Percentiles rank a stretch among this genome's conserved stretches.
phyloP scores from a whole-genome alignment of 2,888 invertebrate genomes.

The Fissipunctia ypsillon region DNA sequence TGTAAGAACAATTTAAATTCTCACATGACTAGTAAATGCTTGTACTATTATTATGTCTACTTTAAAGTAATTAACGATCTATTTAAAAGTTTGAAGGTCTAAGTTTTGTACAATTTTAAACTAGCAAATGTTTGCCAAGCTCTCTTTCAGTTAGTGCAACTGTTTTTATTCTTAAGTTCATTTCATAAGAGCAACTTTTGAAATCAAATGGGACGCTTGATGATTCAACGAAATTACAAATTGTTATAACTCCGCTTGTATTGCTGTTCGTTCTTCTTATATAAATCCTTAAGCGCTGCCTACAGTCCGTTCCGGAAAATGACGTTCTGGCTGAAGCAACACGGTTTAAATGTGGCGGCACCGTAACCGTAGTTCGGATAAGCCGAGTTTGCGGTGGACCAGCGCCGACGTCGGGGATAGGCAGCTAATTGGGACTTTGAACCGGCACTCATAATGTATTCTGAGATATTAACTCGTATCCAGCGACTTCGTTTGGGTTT shows the following conservation, averaged over 20 bases:
- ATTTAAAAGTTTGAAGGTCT: conserved; percentile 37
- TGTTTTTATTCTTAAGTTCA: conserved; percentile 14
- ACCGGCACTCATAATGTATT: conserved; percentile 56
- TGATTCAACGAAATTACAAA: conserved; percentile 14
- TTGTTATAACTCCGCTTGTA: not conserved
- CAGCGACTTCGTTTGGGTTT: conserved; percentile 28
- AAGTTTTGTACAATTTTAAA: conserved; percentile 19
- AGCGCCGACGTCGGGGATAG: conserved; percentile 49
- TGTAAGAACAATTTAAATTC: not conserved
- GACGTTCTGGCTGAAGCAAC: conserved; percentile 33
- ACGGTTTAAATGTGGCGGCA: conserved; percentile 38
- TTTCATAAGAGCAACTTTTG: not conserved
- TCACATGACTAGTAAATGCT: conserved; percentile 9
- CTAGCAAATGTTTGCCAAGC: not conserved
- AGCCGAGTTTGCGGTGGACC: conserved; percentile 61
- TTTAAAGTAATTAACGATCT: conserved; percentile 27
- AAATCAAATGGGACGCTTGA: conserved; percentile 7
- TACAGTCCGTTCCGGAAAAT: conserved; percentile 37
- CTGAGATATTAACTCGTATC: conserved; percentile 56
- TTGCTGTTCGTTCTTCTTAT: not conserved
- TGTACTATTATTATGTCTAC: conserved; percentile 28
- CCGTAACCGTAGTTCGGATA: conserved; percentile 48
- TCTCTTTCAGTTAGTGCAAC: not conserved
- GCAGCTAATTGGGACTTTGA: conserved; percentile 62
- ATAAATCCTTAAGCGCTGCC: conserved; percentile 9